Conservation (phyloP, 2,797 vertebrate species). For the Erethizon dorsatum region DNA sequence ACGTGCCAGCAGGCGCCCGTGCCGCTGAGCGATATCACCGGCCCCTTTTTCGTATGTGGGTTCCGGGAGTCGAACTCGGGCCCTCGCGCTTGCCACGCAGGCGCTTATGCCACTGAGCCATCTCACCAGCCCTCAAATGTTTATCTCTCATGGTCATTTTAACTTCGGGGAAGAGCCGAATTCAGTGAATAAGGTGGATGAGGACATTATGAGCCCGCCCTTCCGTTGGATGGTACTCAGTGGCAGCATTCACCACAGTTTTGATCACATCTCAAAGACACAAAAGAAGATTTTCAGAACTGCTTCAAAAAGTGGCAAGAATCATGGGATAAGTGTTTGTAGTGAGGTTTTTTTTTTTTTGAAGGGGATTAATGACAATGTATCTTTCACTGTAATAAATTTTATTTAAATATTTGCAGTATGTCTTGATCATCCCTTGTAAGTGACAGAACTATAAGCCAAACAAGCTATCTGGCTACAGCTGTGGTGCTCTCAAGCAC, state of each 20-base stretch:
- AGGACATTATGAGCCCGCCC: neutral
- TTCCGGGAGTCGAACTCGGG: too few relatives aligned
- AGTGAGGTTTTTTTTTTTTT: neutral
- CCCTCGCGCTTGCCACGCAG: too few relatives aligned
- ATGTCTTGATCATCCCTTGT: neutral
- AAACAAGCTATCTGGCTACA: neutral
- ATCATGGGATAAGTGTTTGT: neutral
- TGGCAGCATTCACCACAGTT: neutral
- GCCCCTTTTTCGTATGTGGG: too few relatives aligned
- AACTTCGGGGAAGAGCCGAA: neutral
- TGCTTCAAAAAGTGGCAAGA: neutral
- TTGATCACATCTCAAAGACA: neutral
- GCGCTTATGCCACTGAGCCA: too few relatives aligned
- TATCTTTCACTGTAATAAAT: neutral
- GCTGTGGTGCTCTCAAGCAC: neutral
- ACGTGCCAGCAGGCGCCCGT: too few relatives aligned
- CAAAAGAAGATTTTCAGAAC: neutral
- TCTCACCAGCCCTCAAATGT: neutral
- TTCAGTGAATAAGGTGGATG: neutral
- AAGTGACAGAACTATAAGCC: neutral
- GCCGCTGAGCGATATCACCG: too few relatives aligned
- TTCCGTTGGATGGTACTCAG: neutral
- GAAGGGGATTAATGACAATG: neutral
- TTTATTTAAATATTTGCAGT: neutral
- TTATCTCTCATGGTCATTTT: neutral